Evolutionary conservation across 2,888 invertebrate genomes (phyloP).

Genomic region (Entomobrya multifasciata): DNA sequence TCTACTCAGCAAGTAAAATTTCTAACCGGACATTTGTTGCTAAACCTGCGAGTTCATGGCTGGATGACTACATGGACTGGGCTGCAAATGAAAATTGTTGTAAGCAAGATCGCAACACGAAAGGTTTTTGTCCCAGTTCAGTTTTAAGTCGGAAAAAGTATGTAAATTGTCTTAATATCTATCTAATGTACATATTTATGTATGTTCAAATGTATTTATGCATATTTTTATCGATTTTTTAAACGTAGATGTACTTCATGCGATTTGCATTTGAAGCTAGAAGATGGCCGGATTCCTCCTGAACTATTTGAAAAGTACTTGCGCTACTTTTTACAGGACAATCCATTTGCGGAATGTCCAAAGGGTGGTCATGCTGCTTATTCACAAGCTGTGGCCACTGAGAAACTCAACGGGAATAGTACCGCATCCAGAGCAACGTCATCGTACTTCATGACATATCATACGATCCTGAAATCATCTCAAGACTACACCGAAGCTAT

Average conservation of each 20-base stretch:
- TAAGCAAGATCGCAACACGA: conserved; percentile 81
- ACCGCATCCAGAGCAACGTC: conserved; percentile 84
- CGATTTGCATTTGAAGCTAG: conserved; percentile 80
- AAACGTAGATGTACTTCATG: conserved; percentile 87
- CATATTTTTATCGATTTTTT: neutral
- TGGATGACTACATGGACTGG: conserved; percentile 97
- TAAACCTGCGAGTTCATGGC: conserved; percentile 92
- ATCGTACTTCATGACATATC: conserved; percentile 95
- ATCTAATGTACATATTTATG: too few species aligned
- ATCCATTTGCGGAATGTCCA: conserved; percentile 87
- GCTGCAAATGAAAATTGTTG: conserved; percentile 86
- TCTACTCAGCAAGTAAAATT: conserved; percentile 76
- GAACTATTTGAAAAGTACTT: conserved; percentile 85
- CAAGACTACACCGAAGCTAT: conserved; percentile 92
- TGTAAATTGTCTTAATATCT: neutral
- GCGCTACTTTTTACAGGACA: conserved; percentile 87
- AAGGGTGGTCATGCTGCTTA: conserved; percentile 91
- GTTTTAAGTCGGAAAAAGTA: conserved; percentile 80
- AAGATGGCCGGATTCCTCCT: conserved; percentile 59
- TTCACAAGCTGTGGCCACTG: conserved; percentile 85
- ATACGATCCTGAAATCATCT: conserved; percentile 89
- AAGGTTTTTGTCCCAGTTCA: conserved; percentile 86
- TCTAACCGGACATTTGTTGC: conserved; percentile 87
- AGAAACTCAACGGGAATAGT: conserved; percentile 82
- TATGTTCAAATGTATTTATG: too few species aligned